phyloP scores from a whole-genome alignment of 2,113 vertebrate species.

The Chunga burmeisteri region DNA sequence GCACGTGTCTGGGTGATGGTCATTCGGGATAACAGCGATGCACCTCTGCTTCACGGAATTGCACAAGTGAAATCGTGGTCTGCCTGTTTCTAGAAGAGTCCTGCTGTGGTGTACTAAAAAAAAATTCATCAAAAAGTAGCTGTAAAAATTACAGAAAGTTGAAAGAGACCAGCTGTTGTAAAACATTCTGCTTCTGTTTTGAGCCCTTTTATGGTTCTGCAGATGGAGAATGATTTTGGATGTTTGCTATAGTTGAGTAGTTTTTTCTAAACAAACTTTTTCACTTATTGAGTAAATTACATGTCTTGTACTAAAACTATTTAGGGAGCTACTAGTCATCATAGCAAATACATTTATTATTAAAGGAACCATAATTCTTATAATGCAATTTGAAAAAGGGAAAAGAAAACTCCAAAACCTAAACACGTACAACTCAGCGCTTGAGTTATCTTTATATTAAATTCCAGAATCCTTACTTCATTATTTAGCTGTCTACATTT shows the following conservation, averaged over 20 bases:
- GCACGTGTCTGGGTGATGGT: neutral
- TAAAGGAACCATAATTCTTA: neutral
- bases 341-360: neutral
- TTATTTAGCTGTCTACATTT: conserved; percentile 32
- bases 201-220: conserved; percentile 63
- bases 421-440: neutral
- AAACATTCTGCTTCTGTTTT: conserved; percentile 49
- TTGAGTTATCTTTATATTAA: conserved; percentile 6
- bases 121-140: neutral
- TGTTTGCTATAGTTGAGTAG: conserved; percentile 1
- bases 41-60: neutral
- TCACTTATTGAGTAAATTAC: conserved; percentile 28
- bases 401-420: neutral
- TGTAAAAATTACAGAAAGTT: conserved; percentile 30
- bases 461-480: conserved; percentile 43
- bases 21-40: neutral
- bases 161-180: conserved; percentile 60
- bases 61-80: neutral
- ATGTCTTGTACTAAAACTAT: conserved; percentile 49
- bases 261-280: conserved; percentile 58
- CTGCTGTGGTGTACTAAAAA: neutral
- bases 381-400: neutral
- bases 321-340: conserved; percentile 3
- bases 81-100: neutral
- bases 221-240: conserved; percentile 54